Evolutionary conservation across 2,888 invertebrate species (phyloP).

Genomic region (Papilio elwesi): DNA sequence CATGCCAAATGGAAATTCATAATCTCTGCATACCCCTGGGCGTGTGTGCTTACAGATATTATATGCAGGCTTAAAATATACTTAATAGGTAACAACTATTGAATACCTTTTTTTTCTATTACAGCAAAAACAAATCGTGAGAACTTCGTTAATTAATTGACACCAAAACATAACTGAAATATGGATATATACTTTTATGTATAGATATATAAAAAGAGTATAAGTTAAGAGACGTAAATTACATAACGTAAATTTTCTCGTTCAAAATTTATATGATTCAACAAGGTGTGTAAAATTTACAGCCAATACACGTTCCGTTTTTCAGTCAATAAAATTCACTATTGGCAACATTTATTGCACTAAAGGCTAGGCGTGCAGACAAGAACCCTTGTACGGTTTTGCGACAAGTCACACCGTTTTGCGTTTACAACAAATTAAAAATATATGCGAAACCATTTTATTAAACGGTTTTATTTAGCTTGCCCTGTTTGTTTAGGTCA

Average conservation of each 20-base stretch:
- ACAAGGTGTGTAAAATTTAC: background rate
- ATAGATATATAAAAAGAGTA: background rate
- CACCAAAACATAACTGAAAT: background rate
- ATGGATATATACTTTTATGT: background rate
- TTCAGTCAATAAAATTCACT: conserved; percentile 32
- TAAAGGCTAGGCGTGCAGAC: conserved; percentile 3
- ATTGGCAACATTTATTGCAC: conserved; percentile 13
- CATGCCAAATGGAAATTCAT: too few species aligned
- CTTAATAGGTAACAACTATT: too few species aligned
- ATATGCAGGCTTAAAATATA: too few species aligned
- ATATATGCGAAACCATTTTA: background rate
- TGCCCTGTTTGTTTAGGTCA: too few species aligned
- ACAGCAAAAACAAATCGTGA: background rate
- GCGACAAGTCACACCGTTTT: background rate
- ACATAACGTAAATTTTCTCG: background rate
- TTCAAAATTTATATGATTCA: conserved; percentile 8
- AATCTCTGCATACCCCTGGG: too few species aligned
- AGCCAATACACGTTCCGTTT: conserved; percentile 13
- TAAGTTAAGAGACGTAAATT: background rate
- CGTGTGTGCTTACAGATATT: too few species aligned
- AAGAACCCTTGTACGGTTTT: conserved; percentile 19
- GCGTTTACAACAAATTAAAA: conserved; percentile 8
- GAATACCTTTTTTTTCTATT: too few species aligned
- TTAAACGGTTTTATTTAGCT: background rate
- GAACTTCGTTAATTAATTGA: background rate